phyloP scores from a whole-genome alignment of 92 coral and sea anemone genomes.

The Epizoanthus scotinus region DNA sequence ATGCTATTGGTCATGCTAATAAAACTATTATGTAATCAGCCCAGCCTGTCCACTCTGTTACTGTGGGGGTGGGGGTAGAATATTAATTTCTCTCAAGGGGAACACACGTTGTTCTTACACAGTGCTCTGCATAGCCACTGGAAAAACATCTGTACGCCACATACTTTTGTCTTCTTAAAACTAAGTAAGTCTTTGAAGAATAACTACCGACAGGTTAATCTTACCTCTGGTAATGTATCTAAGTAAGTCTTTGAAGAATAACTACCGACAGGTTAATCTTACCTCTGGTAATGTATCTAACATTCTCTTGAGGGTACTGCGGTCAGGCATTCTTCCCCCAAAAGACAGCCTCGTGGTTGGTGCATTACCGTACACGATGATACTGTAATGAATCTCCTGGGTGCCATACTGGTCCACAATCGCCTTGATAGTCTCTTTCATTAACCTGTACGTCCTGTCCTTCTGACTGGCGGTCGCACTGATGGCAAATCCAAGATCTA shows the following conservation, averaged over 20 bases:
- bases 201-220: background rate
- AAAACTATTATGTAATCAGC: too few species aligned
- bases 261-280: background rate
- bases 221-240: slow-evolving; percentile 28
- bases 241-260: too few species aligned
- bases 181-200: too few species aligned
- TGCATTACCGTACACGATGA: slow-evolving; percentile 56
- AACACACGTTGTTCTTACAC: too few species aligned
- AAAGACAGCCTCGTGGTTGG: slow-evolving; percentile 51
- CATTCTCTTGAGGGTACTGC: slow-evolving; percentile 10
- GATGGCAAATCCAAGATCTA: slow-evolving; percentile 79
- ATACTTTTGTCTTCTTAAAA: too few species aligned
- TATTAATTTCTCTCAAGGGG: too few species aligned
- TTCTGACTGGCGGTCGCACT: slow-evolving; percentile 68
- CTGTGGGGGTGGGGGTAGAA: too few species aligned
- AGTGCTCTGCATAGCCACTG: too few species aligned
- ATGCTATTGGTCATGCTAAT: too few species aligned
- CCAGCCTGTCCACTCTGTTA: too few species aligned
- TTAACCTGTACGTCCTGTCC: slow-evolving; percentile 55
- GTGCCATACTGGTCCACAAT: slow-evolving; percentile 73
- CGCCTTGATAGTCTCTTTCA: slow-evolving; percentile 65
- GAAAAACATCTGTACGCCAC: too few species aligned
- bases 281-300: slow-evolving; percentile 27
- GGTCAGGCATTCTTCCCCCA: slow-evolving; percentile 46
- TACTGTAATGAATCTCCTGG: slow-evolving; percentile 62